phyloP scores from a whole-genome alignment of 1,140 invertebrate genomes.

The Leptinotarsa lineolata region DNA sequence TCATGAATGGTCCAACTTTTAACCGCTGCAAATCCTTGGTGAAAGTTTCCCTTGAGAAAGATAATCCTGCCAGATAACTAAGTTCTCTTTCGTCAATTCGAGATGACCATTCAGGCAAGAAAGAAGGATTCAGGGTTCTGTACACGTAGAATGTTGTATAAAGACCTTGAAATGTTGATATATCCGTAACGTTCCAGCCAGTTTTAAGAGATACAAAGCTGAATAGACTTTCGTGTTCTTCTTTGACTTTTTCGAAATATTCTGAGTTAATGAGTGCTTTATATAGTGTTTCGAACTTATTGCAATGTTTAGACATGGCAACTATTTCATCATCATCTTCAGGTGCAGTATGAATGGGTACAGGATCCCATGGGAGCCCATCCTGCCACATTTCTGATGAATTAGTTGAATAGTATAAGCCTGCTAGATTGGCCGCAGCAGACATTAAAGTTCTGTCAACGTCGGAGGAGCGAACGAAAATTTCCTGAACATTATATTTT shows the following conservation, averaged over 20 bases:
- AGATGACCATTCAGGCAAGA: conserved; percentile 8
- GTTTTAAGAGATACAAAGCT: neutral
- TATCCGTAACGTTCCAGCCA: conserved; percentile 9
- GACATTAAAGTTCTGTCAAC: conserved; percentile 87
- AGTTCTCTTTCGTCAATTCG: conserved; percentile 14
- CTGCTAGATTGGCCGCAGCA: conserved; percentile 79
- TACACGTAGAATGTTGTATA: conserved; percentile 10
- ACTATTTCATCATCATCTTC: conserved; percentile 66
- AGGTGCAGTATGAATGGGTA: conserved; percentile 81
- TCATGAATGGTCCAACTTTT: conserved; percentile 66
- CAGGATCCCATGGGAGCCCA: conserved; percentile 80
- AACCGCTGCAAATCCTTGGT: conserved; percentile 60
- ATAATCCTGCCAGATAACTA: conserved; percentile 11
- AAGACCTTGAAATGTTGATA: neutral
- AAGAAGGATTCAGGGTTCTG: conserved; percentile 1
- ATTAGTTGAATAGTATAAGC: conserved; percentile 71
- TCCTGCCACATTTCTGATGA: conserved; percentile 64
- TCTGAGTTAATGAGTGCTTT: neutral
- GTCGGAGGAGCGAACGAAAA: conserved; percentile 70
- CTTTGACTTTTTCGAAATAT: conserved; percentile 7
- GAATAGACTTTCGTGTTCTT: neutral
- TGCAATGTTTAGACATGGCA: conserved; percentile 64
- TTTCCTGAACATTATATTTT: conserved; percentile 55
- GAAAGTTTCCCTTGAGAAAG: conserved; percentile 41
- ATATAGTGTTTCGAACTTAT: conserved; percentile 54